A percentile compares a stretch with the other conserved stretches of the same genome.
Conservation (phyloP, 1,140 invertebrate genomes). For the Listronotus oregonensis region DNA sequence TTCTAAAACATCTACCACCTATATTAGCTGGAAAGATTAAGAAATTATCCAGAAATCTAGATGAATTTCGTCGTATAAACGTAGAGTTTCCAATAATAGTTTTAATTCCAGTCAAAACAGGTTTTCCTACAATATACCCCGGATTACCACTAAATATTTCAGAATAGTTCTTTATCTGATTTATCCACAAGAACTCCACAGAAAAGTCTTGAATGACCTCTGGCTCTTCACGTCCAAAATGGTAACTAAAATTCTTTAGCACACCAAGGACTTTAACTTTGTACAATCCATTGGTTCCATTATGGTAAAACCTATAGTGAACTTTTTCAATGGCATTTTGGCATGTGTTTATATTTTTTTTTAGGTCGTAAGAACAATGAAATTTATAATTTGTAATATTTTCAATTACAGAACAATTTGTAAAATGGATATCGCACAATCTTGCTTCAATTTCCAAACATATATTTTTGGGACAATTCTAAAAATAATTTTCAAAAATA, state of each 20-base stretch:
- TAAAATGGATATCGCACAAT: slow-evolving; percentile 54
- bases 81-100: slow-evolving; percentile 36
- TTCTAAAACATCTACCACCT: slow-evolving; percentile 55
- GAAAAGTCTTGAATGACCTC: slow-evolving; percentile 60
- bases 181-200: slow-evolving; percentile 60
- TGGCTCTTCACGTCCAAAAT: slow-evolving; percentile 30
- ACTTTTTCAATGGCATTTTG: slow-evolving; percentile 58
- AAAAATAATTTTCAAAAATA: slow-evolving; percentile 11
- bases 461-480: slow-evolving; percentile 58
- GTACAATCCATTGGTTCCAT: slow-evolving; percentile 62
- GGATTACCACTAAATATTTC: slow-evolving; percentile 69
- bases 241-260: slow-evolving; percentile 55
- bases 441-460: slow-evolving; percentile 57
- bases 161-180: slow-evolving; percentile 49
- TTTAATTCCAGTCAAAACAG: slow-evolving; percentile 62
- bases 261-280: slow-evolving; percentile 56
- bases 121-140: slow-evolving; percentile 67
- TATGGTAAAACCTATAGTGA: slow-evolving; percentile 62
- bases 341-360: slow-evolving; percentile 34
- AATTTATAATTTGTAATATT: slow-evolving; percentile 36
- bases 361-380: slow-evolving; percentile 32
- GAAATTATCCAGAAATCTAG: slow-evolving; percentile 48
- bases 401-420: slow-evolving; percentile 46
- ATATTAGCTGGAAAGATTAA: slow-evolving; percentile 56
- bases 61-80: slow-evolving; percentile 24